phyloP scores from a whole-genome alignment of 2,797 vertebrate genomes.

The Perdix hodgsoniae region DNA sequence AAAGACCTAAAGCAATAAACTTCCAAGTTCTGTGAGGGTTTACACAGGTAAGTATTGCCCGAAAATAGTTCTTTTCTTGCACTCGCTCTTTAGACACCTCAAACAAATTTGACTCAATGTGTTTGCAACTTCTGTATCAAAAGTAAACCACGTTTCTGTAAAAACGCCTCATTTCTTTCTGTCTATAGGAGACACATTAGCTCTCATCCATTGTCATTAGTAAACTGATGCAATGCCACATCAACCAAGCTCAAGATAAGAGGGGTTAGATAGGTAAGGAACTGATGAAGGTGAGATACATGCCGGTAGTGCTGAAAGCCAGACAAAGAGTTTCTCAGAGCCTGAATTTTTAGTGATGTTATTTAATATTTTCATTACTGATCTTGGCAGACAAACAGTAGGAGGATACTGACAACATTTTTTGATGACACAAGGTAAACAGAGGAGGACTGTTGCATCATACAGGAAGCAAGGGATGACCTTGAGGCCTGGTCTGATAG shows the following conservation, averaged over 20 bases:
- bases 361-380: constrained; percentile 25
- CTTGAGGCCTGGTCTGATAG: background rate
- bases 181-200: background rate
- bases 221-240: background rate
- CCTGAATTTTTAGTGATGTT: background rate
- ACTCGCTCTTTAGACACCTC: background rate
- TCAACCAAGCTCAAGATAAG: background rate
- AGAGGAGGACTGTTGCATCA: background rate
- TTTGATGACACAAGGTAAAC: background rate
- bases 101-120: background rate
- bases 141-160: background rate
- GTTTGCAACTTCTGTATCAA: background rate
- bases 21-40: background rate
- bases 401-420: background rate
- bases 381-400: background rate
- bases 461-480: background rate
- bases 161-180: background rate
- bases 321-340: background rate
- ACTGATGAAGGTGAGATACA: background rate
- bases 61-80: background rate
- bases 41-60: background rate
- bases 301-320: background rate
- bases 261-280: background rate
- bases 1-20: background rate
- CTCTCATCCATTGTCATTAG: background rate